These are phyloP conservation scores for Micromys minutus DNA, from an alignment of 2,113 vertebrate species.

Conservation along the genomic window DNA sequence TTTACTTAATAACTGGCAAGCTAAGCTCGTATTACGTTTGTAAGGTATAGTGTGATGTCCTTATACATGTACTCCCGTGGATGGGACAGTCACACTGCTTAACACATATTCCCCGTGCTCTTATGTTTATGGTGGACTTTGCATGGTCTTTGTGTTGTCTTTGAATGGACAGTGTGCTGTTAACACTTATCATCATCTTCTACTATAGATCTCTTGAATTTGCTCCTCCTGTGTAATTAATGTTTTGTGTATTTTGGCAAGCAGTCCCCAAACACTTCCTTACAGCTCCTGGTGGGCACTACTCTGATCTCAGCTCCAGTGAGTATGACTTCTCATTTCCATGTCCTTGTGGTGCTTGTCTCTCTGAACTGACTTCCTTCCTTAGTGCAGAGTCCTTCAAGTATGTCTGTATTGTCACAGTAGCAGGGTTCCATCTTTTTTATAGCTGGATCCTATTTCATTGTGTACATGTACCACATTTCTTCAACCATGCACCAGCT, in stretches of 20 bases:
- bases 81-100: not conserved
- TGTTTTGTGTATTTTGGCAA: not conserved
- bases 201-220: not conserved
- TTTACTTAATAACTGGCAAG: not conserved
- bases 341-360: fast-evolving
- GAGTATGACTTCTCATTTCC: too few species aligned
- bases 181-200: fast-evolving
- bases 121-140: too few species aligned
- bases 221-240: not conserved
- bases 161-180: fast-evolving
- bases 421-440: not conserved
- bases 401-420: not conserved
- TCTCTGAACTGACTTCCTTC: not conserved
- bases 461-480: not conserved
- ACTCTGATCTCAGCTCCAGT: not conserved
- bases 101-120: fast-evolving
- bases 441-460: not conserved
- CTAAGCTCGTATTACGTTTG: not conserved
- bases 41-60: not conserved
- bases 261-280: not conserved
- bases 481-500: not conserved
- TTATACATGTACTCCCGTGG: fast-evolving
- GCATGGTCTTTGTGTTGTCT: not conserved
- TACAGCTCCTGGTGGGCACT: too few species aligned
- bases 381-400: not conserved